phyloP scores from a whole-genome alignment of 2,113 vertebrate genomes.

The Nycticorax nycticorax region DNA sequence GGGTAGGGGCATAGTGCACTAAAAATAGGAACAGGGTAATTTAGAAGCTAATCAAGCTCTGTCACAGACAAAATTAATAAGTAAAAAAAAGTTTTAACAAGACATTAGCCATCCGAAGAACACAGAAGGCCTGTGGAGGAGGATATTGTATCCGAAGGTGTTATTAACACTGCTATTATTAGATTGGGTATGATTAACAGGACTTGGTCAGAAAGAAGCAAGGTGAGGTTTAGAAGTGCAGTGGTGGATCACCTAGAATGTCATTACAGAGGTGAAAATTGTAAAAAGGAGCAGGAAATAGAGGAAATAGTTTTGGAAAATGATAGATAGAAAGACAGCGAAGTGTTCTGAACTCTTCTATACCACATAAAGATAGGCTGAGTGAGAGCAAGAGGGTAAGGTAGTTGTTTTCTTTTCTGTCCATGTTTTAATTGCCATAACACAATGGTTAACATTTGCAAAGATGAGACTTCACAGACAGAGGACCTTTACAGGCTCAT shows the following conservation, averaged over 20 bases:
- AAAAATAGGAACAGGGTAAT: constrained; percentile 81
- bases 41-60: constrained; percentile 82
- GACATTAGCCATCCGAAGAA: constrained; percentile 76
- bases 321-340: neutral
- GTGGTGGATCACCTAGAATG: constrained; percentile 64
- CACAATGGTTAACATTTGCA: neutral
- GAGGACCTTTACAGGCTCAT: neutral
- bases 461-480: neutral
- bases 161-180: constrained; percentile 76
- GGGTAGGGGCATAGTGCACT: constrained; percentile 77
- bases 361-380: neutral
- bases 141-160: constrained; percentile 58
- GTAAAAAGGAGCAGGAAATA: neutral
- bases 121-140: constrained; percentile 66
- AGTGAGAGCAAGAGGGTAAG: neutral
- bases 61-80: constrained; percentile 83
- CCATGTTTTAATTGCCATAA: neutral
- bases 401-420: neutral
- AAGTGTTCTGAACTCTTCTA: neutral
- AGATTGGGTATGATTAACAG: constrained; percentile 74
- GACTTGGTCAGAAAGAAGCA: constrained; percentile 61
- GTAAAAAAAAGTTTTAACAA: constrained; percentile 81
- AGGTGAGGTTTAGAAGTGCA: constrained; percentile 66
- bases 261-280: constrained; percentile 66
- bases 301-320: neutral